Evolutionary conservation across 2,797 vertebrate species (phyloP).

Genomic region (Poeciliopsis gracilis): DNA sequence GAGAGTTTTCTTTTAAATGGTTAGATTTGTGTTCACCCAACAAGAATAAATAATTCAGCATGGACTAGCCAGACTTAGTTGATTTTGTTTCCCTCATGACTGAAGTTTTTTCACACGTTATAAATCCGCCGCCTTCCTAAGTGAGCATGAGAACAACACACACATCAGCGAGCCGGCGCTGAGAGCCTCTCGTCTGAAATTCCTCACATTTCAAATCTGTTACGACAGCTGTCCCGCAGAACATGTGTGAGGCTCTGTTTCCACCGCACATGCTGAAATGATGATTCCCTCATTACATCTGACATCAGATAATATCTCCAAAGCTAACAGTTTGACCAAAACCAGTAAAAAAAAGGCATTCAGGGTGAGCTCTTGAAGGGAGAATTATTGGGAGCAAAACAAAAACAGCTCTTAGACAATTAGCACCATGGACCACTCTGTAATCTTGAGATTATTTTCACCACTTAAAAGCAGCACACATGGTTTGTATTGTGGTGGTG

Average conservation of each 20-base stretch:
- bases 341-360: slow-evolving; percentile 62
- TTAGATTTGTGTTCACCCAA: not conserved
- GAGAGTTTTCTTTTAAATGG: not conserved
- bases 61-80: not conserved
- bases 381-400: slow-evolving; percentile 74
- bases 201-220: slow-evolving; percentile 71
- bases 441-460: slow-evolving; percentile 81
- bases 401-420: slow-evolving; percentile 80
- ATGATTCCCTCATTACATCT: slow-evolving; percentile 68
- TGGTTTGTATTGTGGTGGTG: slow-evolving; percentile 73
- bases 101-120: slow-evolving; percentile 4
- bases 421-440: slow-evolving; percentile 79
- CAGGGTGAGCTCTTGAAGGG: slow-evolving; percentile 67
- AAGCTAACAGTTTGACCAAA: slow-evolving; percentile 74
- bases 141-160: slow-evolving; percentile 57
- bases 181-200: slow-evolving; percentile 63
- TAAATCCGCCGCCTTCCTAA: slow-evolving; percentile 1
- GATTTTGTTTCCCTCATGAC: not conserved
- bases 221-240: slow-evolving; percentile 63
- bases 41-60: not conserved
- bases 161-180: slow-evolving; percentile 56
- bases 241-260: slow-evolving; percentile 63
- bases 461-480: slow-evolving; percentile 81
- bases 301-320: slow-evolving; percentile 72
- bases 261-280: slow-evolving; percentile 69